Base-by-base conservation (phyloP, 2,888 invertebrate genomes). In the Acanthosepion lycidas region DNA sequence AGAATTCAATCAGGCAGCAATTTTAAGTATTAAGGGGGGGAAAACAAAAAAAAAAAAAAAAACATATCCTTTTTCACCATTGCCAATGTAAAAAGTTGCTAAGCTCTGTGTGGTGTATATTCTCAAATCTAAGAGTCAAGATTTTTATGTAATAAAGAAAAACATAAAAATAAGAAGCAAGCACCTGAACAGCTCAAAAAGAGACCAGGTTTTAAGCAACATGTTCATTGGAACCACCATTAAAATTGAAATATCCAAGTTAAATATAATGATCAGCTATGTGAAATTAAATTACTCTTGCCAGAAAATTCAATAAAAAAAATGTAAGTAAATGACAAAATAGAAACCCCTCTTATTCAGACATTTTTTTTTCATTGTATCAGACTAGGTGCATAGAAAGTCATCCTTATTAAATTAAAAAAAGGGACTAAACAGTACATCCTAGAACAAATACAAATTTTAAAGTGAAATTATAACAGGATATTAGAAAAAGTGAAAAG, bases 1-100 rank as follows among this genome's bases (percentile, higher is more conserved):
- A 78, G 78, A 78, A 78, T 78, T 78, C 78, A 78, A 78, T 78
- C n/a, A 78, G 78, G 78, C 78, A 78, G 78, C 78, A 78, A 78
- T 78, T 78, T 78, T 78, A 78, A 9, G 1, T 78, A 78, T 78
- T 78, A 78, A 33, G 15, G n/a, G n/a, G 15, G n/a, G n/a, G 15
- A 78, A 78, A n/a, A 78, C 33, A 78, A 33, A 33, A 78, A 78
- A 78, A n/a, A 78, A 78, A 78, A 33, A 33, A 78, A 78, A 78
- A 33, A 33, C n/a, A 78, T 12, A 78, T 78, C 78, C 18, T 78
- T 78, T n/a, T 78, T 78, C 78, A 78, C 78, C 78, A 78, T 78
- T 78, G 78, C 78, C 78, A 78, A 78, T 78, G 78, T 78, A 78
- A 78, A n/a, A n/a, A n/a, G n/a, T 78, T 78, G 33, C n/a, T 78